These are phyloP conservation scores for Macrotus californicus DNA, from an alignment of 2,113 vertebrate species.

Conservation along the genomic window DNA sequence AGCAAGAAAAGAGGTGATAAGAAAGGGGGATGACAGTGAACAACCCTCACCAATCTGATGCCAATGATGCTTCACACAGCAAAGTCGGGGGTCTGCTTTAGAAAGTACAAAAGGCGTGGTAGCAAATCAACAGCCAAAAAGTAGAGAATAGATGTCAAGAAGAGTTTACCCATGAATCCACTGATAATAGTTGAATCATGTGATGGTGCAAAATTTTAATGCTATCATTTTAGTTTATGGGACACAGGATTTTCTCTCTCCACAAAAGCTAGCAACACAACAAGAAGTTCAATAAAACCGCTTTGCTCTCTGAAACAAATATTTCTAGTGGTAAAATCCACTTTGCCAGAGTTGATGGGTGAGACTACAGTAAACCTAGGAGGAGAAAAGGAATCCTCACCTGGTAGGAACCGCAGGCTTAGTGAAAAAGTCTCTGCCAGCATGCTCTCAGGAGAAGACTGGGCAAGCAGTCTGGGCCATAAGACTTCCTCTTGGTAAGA, in stretches of 20 bases:
- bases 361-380: background rate
- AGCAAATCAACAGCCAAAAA: background rate
- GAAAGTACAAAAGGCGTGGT: background rate
- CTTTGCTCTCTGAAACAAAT: conserved; percentile 3
- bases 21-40: background rate
- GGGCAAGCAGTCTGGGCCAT: background rate
- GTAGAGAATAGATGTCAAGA: background rate
- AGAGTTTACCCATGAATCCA: background rate
- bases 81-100: background rate
- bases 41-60: background rate
- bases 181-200: background rate
- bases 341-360: background rate
- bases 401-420: background rate
- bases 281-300: background rate
- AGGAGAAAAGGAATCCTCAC: background rate
- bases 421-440: background rate
- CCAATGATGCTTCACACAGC: background rate
- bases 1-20: background rate
- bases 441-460: background rate
- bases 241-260: background rate
- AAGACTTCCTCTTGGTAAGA: background rate
- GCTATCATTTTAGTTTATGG: background rate
- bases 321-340: background rate
- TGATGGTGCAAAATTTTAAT: background rate
- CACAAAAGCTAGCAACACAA: background rate